These are phyloP conservation scores for Paraescarpia echinospica DNA, from an alignment of 1,140 invertebrate species.

Conservation along the genomic window DNA sequence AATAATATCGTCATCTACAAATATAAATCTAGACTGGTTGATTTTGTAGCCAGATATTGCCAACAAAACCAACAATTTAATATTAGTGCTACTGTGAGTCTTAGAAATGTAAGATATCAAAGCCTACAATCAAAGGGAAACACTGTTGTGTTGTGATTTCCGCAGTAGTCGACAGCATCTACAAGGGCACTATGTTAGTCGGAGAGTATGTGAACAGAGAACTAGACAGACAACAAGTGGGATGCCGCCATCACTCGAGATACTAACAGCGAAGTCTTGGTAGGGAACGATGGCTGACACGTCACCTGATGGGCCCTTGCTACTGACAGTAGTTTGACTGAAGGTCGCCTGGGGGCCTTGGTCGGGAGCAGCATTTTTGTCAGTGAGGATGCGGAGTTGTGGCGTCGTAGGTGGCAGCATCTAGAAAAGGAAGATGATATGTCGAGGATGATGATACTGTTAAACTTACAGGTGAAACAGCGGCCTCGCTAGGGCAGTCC, in stretches of 20 bases:
- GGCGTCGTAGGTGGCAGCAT: neutral
- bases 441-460: neutral
- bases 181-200: neutral
- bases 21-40: neutral
- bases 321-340: neutral
- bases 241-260: neutral
- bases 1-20: neutral
- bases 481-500: neutral
- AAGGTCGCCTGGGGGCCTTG: neutral
- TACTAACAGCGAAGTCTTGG: neutral
- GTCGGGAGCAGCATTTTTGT: neutral
- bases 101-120: neutral
- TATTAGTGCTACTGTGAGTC: neutral
- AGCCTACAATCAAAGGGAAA: neutral
- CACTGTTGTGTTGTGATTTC: neutral
- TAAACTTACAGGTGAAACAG: neutral
- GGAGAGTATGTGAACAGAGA: neutral
- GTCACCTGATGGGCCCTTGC: neutral
- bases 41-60: neutral
- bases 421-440: neutral
- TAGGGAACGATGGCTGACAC: neutral
- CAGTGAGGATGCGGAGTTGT: neutral
- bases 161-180: neutral
- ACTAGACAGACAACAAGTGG: neutral
- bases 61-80: neutral